These are phyloP conservation scores for Dione vanillae DNA, from an alignment of 2,888 invertebrate species.

Conservation along the genomic window DNA sequence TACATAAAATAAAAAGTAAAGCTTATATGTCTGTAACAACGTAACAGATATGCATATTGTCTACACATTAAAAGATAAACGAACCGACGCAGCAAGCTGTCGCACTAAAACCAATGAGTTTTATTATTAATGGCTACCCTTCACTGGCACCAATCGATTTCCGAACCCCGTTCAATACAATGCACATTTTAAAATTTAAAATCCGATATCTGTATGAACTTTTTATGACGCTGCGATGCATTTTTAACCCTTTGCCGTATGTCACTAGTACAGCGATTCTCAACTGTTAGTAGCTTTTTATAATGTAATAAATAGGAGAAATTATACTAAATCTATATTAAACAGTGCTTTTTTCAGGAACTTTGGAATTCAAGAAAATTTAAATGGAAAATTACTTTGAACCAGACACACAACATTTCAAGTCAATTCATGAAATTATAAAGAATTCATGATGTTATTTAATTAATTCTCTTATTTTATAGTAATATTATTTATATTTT, in stretches of 20 bases:
- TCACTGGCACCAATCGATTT: slow-evolving; percentile 81
- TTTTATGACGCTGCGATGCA: slow-evolving; percentile 81
- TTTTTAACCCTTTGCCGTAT: slow-evolving; percentile 83
- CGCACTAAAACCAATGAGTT: slow-evolving; percentile 72
- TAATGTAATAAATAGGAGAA: too few species aligned
- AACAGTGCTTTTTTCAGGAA: too few species aligned
- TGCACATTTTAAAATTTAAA: slow-evolving; percentile 85
- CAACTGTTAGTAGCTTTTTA: slow-evolving; percentile 52
- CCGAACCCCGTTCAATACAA: slow-evolving; percentile 80
- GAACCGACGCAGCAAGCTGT: slow-evolving; percentile 68
- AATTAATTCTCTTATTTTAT: too few species aligned
- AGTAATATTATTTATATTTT: too few species aligned
- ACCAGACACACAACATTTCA: too few species aligned
- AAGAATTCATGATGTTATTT: too few species aligned
- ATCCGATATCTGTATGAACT: slow-evolving; percentile 81
- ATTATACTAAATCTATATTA: too few species aligned
- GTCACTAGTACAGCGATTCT: slow-evolving; percentile 62
- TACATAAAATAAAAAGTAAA: neutral
- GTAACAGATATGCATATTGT: slow-evolving; percentile 28
- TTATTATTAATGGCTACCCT: slow-evolving; percentile 82
- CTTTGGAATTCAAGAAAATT: too few species aligned
- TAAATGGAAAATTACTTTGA: too few species aligned
- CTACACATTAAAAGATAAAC: slow-evolving; percentile 40
- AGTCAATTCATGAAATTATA: too few species aligned
- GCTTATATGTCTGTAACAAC: neutral